A percentile compares a stretch with the other conserved stretches of the same genome.
These are phyloP conservation scores for Argynnis bischoffii DNA, from an alignment of 2,888 invertebrate species.

Conservation along the genomic window DNA sequence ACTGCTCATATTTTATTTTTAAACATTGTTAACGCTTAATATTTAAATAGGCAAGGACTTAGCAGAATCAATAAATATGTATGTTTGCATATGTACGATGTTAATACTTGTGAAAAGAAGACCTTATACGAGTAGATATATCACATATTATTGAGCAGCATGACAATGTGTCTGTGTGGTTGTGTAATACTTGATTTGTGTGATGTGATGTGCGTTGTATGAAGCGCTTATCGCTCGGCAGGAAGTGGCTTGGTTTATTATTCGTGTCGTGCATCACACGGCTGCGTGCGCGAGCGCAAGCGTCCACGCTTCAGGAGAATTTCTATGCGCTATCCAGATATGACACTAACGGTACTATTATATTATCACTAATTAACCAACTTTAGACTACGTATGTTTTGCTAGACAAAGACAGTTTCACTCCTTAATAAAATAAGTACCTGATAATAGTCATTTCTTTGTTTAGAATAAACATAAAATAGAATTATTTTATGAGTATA, in stretches of 20 bases:
- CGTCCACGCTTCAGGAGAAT: slow-evolving; percentile 66
- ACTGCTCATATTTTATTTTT: slow-evolving; percentile 35
- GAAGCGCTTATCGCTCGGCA: slow-evolving; percentile 76
- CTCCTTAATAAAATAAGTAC: no score
- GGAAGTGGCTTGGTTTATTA: slow-evolving; percentile 81
- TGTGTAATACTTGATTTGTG: slow-evolving; percentile 55
- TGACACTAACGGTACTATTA: slow-evolving; percentile 69
- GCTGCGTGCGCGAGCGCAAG: slow-evolving; percentile 55
- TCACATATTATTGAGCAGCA: slow-evolving; percentile 40
- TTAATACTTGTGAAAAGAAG: slow-evolving; percentile 30
- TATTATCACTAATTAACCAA: slow-evolving; percentile 52
- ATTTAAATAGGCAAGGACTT: slow-evolving; percentile 42
- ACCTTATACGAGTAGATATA: slow-evolving; percentile 37
- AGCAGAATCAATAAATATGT: slow-evolving; percentile 43
- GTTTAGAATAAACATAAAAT: no score
- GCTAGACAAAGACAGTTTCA: no score
- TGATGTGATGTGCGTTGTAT: slow-evolving; percentile 59
- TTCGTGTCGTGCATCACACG: slow-evolving; percentile 79
- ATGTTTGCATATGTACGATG: slow-evolving; percentile 34
- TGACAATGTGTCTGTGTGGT: slow-evolving; percentile 47
- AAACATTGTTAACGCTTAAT: slow-evolving; percentile 34
- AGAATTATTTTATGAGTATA: background rate
- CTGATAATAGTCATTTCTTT: no score
- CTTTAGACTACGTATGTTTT: slow-evolving; percentile 25
- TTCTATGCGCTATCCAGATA: slow-evolving; percentile 58